Base-by-base conservation (phyloP, 1,140 invertebrate species). In the Brachionus rotundiformis region DNA sequence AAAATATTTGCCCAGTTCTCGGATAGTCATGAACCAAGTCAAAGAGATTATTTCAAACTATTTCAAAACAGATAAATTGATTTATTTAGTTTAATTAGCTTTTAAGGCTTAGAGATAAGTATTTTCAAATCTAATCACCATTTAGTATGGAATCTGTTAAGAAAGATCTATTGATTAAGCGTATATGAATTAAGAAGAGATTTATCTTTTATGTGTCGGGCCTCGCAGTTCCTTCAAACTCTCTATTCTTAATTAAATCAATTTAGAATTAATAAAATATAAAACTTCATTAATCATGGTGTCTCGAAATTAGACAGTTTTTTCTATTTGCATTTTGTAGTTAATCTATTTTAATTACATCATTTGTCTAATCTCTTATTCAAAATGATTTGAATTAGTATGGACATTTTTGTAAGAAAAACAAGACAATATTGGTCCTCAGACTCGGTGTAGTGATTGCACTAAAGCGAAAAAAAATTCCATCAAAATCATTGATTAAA, bases 301-400 rank as follows among this genome's bases (percentile, higher is more conserved):
- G 63, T 68, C 63, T 36, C 36, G 31, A 68, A 68, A 68, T 39
- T 63, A 16, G 25, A n/a, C 61, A 36, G 29, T 31, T 68, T 39
- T 33, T 68, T 68, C 0, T 36, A 36, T 19, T 36, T 36, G 29
- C 63, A 19, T 19, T 68, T 36, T 68, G 29, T 68, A 36, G 29
- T 33, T 68, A 68, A 68, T 68, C 63, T 68, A 68, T 68, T 68
- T 68, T 68, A 68, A 68, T 68, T 68, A 68, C 63, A 68, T 68
- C 63, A 68, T 68, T 68, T 68, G 31, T 19, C 33, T 68, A 68
- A 68, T 68, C 63, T 36, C 31, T 33, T 68, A 36, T 68, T 68
- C 63, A 68, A 68, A 68, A 68, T 68, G 31, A 68, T 36, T 33
- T 36, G n/a, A 68, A 68, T 36, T 33, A 63, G 61, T 29, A 23